phyloP scores from a whole-genome alignment of 1,140 invertebrate species.

The Lepidurus apus region DNA sequence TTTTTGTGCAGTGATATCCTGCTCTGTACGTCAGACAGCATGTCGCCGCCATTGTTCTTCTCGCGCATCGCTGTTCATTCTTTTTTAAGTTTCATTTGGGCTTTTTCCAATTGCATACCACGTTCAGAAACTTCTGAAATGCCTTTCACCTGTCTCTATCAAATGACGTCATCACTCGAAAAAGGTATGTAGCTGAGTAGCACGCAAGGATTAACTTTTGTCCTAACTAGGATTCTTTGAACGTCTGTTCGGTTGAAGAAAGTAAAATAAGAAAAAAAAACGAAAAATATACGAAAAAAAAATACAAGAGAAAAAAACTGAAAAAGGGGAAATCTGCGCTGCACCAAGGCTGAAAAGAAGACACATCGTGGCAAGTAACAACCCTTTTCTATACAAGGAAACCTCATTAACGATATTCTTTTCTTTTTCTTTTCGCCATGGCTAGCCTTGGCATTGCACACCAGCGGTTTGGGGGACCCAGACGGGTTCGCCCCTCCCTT shows the following conservation, averaged over 20 bases:
- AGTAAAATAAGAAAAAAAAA: not conserved
- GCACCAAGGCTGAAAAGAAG: no score
- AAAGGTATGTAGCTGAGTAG: not conserved
- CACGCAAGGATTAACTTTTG: not conserved
- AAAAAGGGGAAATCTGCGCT: not conserved
- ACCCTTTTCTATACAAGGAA: conserved; percentile 19
- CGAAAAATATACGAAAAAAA: not conserved
- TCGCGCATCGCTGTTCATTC: not conserved
- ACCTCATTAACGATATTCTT: not conserved
- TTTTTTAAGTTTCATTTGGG: not conserved
- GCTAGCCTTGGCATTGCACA: no score
- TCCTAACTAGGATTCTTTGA: not conserved
- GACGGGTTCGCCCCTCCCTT: no score
- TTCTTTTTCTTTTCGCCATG: not conserved
- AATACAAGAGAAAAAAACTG: not conserved
- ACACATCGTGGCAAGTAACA: not conserved
- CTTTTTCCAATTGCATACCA: not conserved
- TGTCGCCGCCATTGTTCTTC: not conserved
- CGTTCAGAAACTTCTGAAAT: not conserved
- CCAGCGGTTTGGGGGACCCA: no score
- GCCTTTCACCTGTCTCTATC: not conserved
- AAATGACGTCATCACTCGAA: not conserved
- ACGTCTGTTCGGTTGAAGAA: not conserved
- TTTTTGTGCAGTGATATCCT: conserved; percentile 5
- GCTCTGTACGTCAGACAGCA: not conserved